phyloP scores from a whole-genome alignment of 1,140 invertebrate genomes.

The Dufourea novaeangliae region DNA sequence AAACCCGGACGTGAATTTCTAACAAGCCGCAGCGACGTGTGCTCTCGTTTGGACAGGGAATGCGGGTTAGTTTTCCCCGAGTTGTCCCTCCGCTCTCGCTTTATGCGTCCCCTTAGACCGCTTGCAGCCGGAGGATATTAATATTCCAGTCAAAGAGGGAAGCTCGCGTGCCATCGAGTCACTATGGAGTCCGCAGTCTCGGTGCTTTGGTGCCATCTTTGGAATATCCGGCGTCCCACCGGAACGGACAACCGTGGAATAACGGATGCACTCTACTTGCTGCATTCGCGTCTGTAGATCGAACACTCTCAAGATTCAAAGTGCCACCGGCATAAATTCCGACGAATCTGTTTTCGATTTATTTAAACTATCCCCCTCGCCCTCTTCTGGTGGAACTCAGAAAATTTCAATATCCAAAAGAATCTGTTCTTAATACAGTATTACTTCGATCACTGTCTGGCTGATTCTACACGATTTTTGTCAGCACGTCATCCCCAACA shows the following conservation, averaged over 20 bases:
- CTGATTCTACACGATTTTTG: too few relatives aligned
- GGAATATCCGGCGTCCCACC: conserved; percentile 65
- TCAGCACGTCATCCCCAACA: too few relatives aligned
- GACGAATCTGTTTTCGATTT: conserved; percentile 18
- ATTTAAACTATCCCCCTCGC: not conserved
- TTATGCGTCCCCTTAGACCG: conserved; percentile 57
- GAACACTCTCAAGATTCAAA: conserved; percentile 43
- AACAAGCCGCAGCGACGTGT: conserved; percentile 5
- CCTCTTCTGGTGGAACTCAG: too few relatives aligned
- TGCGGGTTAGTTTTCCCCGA: conserved; percentile 29
- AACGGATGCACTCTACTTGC: conserved; percentile 53
- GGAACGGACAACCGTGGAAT: conserved; percentile 65
- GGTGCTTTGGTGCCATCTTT: conserved; percentile 58
- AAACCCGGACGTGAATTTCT: conserved; percentile 22
- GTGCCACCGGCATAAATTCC: conserved; percentile 14
- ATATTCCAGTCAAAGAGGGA: conserved; percentile 64
- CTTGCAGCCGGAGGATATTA: conserved; percentile 55
- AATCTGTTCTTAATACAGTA: too few relatives aligned
- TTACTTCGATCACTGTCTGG: too few relatives aligned
- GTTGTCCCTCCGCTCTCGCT: conserved; percentile 42
- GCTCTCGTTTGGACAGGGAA: not conserved
- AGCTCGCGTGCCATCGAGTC: conserved; percentile 59
- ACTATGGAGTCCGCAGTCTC: conserved; percentile 51
- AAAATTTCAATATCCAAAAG: too few relatives aligned
- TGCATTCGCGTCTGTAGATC: conserved; percentile 24